phyloP scores from a whole-genome alignment of 2,888 invertebrate species.

The Acrocera orbiculus region DNA sequence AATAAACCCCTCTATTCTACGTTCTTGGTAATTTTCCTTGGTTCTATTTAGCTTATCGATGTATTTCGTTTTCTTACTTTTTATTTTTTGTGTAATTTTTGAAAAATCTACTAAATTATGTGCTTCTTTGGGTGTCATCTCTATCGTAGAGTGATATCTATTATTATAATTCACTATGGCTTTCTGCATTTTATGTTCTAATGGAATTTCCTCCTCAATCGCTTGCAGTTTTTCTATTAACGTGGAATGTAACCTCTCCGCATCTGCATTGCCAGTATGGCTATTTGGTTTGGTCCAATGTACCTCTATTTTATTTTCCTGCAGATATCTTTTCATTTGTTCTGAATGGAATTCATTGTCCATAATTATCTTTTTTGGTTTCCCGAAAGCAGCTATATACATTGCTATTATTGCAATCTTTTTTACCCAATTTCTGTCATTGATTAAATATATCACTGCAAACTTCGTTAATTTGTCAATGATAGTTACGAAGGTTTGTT shows the following conservation, averaged over 20 bases:
- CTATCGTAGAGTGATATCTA: slow-evolving; percentile 5
- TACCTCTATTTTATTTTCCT: background rate
- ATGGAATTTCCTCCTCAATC: slow-evolving; percentile 1
- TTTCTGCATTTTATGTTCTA: slow-evolving; percentile 6
- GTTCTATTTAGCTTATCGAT: background rate
- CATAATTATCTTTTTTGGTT: slow-evolving; percentile 1
- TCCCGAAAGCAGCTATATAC: background rate
- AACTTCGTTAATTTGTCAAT: slow-evolving; percentile 1
- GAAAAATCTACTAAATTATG: background rate
- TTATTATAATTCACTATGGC: slow-evolving; percentile 6
- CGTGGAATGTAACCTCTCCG: slow-evolving; percentile 5
- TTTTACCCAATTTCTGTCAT: slow-evolving; percentile 1
- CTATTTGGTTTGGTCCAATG: slow-evolving; percentile 5
- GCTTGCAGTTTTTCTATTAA: slow-evolving; percentile 7
- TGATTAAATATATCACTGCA: background rate
- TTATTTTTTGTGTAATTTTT: background rate
- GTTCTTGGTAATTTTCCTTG: background rate
- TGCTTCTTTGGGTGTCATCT: slow-evolving; percentile 3
- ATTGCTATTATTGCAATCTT: background rate
- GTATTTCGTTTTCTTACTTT: slow-evolving; percentile 1
- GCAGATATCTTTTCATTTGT: background rate
- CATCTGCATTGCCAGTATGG: slow-evolving; percentile 2
- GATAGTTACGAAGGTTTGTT: background rate
- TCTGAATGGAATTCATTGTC: slow-evolving; percentile 5
- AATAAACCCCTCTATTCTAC: background rate